Conservation (phyloP, 1,140 invertebrate genomes). For the Drosophila melanogaster region DNA sequence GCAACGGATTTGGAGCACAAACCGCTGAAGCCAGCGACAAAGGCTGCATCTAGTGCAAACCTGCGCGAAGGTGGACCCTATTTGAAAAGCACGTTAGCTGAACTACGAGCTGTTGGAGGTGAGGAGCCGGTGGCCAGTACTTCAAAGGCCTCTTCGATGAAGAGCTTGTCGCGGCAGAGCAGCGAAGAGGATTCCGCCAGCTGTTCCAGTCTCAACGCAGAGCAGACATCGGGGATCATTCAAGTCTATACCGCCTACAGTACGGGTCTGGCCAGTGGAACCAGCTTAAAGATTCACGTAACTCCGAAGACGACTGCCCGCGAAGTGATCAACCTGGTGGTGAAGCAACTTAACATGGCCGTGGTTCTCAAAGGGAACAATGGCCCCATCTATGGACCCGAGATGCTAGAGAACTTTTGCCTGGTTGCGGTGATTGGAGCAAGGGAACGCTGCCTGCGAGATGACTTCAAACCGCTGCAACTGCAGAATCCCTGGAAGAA, state of each 20-base stretch:
- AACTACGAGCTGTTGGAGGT: constrained; percentile 58
- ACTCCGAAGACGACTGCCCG: constrained; percentile 94
- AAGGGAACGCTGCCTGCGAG: constrained; percentile 94
- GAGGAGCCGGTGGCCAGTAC: constrained; percentile 64
- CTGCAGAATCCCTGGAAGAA: constrained; percentile 98
- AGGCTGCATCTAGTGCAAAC: constrained; percentile 75
- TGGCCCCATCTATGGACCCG: constrained; percentile 93
- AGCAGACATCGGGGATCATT: constrained; percentile 86
- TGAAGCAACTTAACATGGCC: constrained; percentile 97
- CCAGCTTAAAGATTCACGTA: constrained; percentile 96
- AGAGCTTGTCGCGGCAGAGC: constrained; percentile 70
- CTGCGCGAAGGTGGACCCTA: constrained; percentile 85
- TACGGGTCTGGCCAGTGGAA: constrained; percentile 95
- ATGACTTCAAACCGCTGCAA: constrained; percentile 96
- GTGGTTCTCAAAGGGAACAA: constrained; percentile 90
- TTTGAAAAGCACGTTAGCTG: constrained; percentile 83
- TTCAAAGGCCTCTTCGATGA: constrained; percentile 63
- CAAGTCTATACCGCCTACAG: constrained; percentile 98
- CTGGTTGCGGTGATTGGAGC: constrained; percentile 97
- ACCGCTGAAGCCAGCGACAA: constrained; percentile 56
- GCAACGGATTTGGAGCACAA: constrained; percentile 86
- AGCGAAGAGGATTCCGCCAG: constrained; percentile 78
- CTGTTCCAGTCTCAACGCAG: constrained; percentile 68
- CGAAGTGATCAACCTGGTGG: constrained; percentile 97
- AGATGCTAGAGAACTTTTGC: constrained; percentile 94